phyloP scores from a whole-genome alignment of 2,888 invertebrate genomes.

The Harmothoe impar region DNA sequence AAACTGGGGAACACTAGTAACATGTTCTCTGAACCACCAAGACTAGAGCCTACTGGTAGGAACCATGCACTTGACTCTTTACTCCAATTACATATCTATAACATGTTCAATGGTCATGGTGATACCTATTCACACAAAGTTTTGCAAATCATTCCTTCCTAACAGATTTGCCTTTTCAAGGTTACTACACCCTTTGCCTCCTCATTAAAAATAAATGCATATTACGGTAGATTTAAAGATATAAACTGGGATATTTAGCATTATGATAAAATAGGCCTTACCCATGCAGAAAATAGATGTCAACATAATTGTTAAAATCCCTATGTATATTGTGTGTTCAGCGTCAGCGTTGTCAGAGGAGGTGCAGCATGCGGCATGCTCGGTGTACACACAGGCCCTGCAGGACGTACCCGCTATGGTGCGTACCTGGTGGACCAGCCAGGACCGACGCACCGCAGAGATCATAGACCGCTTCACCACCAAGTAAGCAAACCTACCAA shows the following conservation, averaged over 20 bases:
- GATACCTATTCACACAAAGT: no score
- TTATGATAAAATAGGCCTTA: no score
- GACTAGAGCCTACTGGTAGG: conserved; percentile 39
- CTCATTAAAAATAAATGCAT: no score
- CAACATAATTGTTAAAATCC: no score
- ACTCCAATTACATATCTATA: no score
- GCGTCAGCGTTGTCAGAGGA: conserved; percentile 6
- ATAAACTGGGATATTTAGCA: no score
- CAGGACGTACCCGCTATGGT: conserved; percentile 89
- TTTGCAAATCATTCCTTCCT: no score
- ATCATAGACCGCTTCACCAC: conserved; percentile 86
- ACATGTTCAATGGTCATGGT: no score
- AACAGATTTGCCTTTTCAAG: no score
- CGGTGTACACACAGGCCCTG: conserved; percentile 87
- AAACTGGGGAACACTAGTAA: conserved; percentile 63
- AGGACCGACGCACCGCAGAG: conserved; percentile 87
- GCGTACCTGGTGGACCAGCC: conserved; percentile 90
- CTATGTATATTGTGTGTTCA: not conserved
- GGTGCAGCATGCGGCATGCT: conserved; percentile 86
- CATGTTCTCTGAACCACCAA: conserved; percentile 72
- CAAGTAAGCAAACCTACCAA: conserved; percentile 63
- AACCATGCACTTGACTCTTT: not conserved
- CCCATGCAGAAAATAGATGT: no score
- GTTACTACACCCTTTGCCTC: no score
- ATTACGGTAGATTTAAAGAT: no score